phyloP scores from a whole-genome alignment of 2,113 vertebrate genomes.

The Chaetura pelagica region DNA sequence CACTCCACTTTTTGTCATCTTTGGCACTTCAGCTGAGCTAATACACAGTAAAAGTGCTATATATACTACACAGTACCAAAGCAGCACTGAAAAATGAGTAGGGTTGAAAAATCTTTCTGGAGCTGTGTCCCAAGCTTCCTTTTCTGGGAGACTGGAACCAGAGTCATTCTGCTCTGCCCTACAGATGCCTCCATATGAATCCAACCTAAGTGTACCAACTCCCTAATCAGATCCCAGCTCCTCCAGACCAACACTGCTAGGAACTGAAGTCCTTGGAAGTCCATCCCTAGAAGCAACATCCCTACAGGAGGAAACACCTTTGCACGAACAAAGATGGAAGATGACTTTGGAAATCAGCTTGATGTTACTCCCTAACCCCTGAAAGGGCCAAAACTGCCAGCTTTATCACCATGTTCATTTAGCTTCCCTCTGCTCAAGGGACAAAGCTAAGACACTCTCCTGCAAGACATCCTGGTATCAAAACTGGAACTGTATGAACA shows the following conservation, averaged over 20 bases:
- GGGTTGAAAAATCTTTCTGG: background rate
- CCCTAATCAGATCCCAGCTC: background rate
- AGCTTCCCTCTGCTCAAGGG: background rate
- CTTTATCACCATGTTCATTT: too few species aligned
- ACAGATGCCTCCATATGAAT: background rate
- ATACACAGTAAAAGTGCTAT: background rate
- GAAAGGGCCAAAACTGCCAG: background rate
- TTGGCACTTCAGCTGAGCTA: background rate
- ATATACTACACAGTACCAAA: background rate
- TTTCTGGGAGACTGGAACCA: background rate
- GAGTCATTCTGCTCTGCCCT: background rate
- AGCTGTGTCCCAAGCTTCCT: background rate
- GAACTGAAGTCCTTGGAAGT: background rate
- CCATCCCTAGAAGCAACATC: background rate
- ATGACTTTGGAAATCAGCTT: background rate
- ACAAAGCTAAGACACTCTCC: background rate
- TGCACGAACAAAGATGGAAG: background rate
- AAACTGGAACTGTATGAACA: too few species aligned
- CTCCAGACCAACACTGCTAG: background rate
- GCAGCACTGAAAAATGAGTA: background rate
- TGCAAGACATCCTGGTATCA: too few species aligned
- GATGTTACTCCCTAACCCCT: background rate
- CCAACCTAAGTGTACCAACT: rapidly evolving
- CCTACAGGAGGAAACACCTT: background rate
- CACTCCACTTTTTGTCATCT: background rate